Conservation (phyloP, 2,888 invertebrate species). For the Campopleginae sp. region DNA sequence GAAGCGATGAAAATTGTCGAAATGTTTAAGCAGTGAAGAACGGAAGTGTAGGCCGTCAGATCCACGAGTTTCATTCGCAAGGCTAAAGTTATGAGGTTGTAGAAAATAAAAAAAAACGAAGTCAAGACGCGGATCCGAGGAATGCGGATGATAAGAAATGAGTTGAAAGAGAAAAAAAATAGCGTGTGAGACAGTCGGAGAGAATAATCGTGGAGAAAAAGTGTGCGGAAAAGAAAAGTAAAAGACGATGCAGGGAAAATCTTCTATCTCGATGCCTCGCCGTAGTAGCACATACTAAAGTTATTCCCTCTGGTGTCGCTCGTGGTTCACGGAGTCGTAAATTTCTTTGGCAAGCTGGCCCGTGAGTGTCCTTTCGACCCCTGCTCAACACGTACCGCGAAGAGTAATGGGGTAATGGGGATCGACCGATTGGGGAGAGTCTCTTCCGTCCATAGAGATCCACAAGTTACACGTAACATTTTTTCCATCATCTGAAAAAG, state of each 20-base stretch:
- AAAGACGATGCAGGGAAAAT: slow-evolving; percentile 61
- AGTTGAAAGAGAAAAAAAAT: slow-evolving; percentile 22
- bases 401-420: slow-evolving; percentile 24
- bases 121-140: not conserved
- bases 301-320: slow-evolving; percentile 60
- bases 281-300: slow-evolving; percentile 54
- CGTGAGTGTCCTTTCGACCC: slow-evolving; percentile 41
- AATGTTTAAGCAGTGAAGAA: slow-evolving; percentile 60
- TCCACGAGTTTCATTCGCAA: slow-evolving; percentile 24
- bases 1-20: slow-evolving; percentile 43
- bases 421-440: slow-evolving; percentile 20
- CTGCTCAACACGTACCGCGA: not conserved
- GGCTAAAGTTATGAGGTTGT: slow-evolving; percentile 9
- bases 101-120: slow-evolving; percentile 3
- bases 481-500: slow-evolving; percentile 7
- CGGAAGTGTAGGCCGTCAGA: slow-evolving; percentile 21
- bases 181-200: slow-evolving; percentile 18
- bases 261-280: slow-evolving; percentile 17
- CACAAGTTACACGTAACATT: slow-evolving; percentile 18
- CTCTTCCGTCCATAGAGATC: not conserved
- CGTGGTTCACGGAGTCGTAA: slow-evolving; percentile 65
- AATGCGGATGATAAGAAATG: slow-evolving; percentile 27
- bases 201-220: slow-evolving; percentile 8
- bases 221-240: not conserved
- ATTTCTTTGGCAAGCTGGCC: slow-evolving; percentile 66